Conservation (phyloP, 1,140 invertebrate genomes). For the Cydia strobilella region DNA sequence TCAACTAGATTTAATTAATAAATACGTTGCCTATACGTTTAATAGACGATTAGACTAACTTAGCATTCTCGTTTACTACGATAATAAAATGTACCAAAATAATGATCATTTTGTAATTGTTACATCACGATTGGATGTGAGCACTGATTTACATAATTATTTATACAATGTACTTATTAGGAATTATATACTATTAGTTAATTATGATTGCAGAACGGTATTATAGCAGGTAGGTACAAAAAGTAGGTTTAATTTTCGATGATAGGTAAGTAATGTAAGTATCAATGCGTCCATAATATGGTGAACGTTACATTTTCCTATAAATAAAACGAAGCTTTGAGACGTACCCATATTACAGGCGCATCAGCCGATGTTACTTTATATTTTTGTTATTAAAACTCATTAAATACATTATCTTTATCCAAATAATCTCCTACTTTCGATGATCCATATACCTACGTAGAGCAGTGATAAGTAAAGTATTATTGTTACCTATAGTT, state of each 20-base stretch:
- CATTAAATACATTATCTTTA: conserved; percentile 6
- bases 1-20: not conserved
- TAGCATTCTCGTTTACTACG: not conserved
- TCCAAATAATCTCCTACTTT: conserved; percentile 9
- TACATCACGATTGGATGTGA: conserved; percentile 9
- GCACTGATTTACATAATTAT: not conserved
- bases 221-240: no score
- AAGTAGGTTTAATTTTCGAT: no score
- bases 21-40: not conserved
- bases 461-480: conserved; percentile 2
- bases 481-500: conserved; percentile 33
- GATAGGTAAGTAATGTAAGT: no score
- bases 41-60: conserved; percentile 7
- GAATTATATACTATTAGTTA: no score
- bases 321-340: no score
- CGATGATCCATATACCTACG: conserved; percentile 13
- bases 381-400: not conserved
- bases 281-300: no score
- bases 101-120: conserved; percentile 11
- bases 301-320: no score
- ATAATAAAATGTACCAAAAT: conserved; percentile 9
- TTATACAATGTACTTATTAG: not conserved
- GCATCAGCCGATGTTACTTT: not conserved
- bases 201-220: no score
- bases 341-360: no score